Evolutionary conservation across 2,113 vertebrate species (phyloP), one percentile per base, ranked within the genome.

Genomic region (Erinaceus europaeus): DNA sequence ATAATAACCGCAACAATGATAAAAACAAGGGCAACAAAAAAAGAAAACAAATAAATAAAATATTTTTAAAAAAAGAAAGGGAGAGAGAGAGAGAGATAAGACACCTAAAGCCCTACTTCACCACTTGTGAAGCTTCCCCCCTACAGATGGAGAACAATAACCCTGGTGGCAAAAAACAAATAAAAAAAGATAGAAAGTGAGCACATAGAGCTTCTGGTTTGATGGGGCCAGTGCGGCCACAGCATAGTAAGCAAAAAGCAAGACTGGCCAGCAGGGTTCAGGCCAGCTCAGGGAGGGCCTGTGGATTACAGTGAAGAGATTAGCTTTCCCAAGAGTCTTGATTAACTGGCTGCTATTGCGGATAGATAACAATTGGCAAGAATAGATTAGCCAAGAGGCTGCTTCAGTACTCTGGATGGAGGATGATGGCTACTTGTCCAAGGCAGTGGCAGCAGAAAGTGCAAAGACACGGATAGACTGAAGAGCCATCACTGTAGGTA

Each of bases 181-280:
- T n/a, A n/a, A n/a, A n/a, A n/a, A n/a, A n/a, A n/a, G n/a, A n/a
- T n/a, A n/a, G n/a, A n/a, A n/a, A n/a, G n/a, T n/a, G n/a, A n/a
- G n/a, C n/a, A n/a, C n/a, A n/a, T n/a, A n/a, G n/a, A n/a, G n/a
- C n/a, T n/a, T n/a, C n/a, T n/a, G n/a, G n/a, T n/a, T n/a, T n/a
- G n/a, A n/a, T n/a, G n/a, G n/a, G n/a, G n/a, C n/a, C n/a, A n/a
- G n/a, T n/a, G n/a, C n/a, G n/a, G n/a, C n/a, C n/a, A n/a, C 8
- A 11, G 38, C 12, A 29, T 0, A 3, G 6, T 27, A 2, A 50
- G 34, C n/a, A 67, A 53, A 62, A 36, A 21, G 5, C 11, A 17
- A 52, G 29, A 14, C 4, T 3, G 46, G 46, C n/a, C 8, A 9
- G 38, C 0, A 0, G 1, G 42, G 6, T 38, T 62, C 34, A 10